Evolutionary conservation across 2,797 vertebrate species (phyloP).

Genomic region (Synaphobranchus kaupii): DNA sequence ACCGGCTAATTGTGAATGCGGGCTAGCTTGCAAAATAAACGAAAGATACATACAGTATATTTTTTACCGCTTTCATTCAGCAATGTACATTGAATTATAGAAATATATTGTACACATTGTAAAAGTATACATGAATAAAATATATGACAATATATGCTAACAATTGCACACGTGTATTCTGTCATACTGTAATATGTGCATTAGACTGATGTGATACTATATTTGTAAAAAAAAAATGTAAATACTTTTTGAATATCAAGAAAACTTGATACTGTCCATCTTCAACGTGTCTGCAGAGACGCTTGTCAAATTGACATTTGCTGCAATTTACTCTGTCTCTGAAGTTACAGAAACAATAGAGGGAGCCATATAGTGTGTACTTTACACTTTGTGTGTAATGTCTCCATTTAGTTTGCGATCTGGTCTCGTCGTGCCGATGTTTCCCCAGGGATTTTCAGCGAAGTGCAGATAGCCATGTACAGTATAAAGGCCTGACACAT

Average conservation of each 20-base stretch:
- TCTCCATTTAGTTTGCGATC: background rate
- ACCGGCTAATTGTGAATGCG: no score
- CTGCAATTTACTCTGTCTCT: no score
- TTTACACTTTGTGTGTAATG: background rate
- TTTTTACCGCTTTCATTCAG: background rate
- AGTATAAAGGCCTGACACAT: slow-evolving; percentile 2
- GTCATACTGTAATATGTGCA: background rate
- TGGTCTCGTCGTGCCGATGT: background rate
- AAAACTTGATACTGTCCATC: background rate
- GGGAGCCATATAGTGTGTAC: background rate
- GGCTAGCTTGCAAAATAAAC: no score
- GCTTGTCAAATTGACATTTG: no score
- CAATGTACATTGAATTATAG: background rate
- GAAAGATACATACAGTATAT: no score
- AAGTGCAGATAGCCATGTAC: background rate
- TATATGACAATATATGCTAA: no score
- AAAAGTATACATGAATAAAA: no score
- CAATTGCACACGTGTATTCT: no score
- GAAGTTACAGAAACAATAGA: background rate
- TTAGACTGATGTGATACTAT: background rate
- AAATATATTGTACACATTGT: no score
- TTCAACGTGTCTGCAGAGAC: background rate
- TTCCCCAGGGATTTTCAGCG: background rate
- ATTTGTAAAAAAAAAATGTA: background rate
- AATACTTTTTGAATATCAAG: no score